Conservation (phyloP, 2,888 invertebrate genomes). For the Abrostola tripartita region DNA sequence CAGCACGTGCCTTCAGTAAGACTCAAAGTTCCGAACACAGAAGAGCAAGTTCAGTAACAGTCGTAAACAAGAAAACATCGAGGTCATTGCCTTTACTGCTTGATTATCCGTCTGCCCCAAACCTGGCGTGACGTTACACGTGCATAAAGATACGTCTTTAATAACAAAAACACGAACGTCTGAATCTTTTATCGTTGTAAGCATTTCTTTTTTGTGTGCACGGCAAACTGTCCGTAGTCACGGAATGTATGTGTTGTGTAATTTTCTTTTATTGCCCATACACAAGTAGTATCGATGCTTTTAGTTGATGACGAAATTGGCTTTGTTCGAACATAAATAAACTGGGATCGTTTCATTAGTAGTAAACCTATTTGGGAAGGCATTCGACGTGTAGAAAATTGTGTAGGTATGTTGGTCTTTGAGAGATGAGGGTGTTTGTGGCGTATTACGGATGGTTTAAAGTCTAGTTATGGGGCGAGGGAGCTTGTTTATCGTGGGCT, state of each 20-base stretch:
- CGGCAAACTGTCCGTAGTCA: slow-evolving; percentile 60
- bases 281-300: slow-evolving; percentile 59
- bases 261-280: slow-evolving; percentile 64
- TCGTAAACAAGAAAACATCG: slow-evolving; percentile 3
- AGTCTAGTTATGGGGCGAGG: slow-evolving; percentile 16
- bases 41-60: not conserved
- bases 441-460: slow-evolving; percentile 34
- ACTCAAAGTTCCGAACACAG: not conserved
- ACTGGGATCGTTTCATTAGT: slow-evolving; percentile 56
- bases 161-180: slow-evolving; percentile 53
- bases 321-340: slow-evolving; percentile 60
- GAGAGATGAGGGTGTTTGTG: slow-evolving; percentile 35
- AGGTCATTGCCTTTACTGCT: slow-evolving; percentile 24
- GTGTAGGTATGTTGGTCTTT: slow-evolving; percentile 36
- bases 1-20: too few relatives aligned
- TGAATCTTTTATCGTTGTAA: slow-evolving; percentile 53
- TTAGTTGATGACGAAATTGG: slow-evolving; percentile 62
- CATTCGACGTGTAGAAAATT: slow-evolving; percentile 41
- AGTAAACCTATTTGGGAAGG: slow-evolving; percentile 52
- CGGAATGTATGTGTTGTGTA: slow-evolving; percentile 61
- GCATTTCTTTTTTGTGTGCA: slow-evolving; percentile 49
- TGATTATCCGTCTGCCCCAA: slow-evolving; percentile 26
- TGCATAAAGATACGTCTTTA: slow-evolving; percentile 47
- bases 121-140: slow-evolving; percentile 40
- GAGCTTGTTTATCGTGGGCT: slow-evolving; percentile 24